A percentile compares a stretch with the other conserved stretches of the same genome.
Conservation (phyloP, 2,113 vertebrate genomes). For the Hydrochoerus hydrochaeris region DNA sequence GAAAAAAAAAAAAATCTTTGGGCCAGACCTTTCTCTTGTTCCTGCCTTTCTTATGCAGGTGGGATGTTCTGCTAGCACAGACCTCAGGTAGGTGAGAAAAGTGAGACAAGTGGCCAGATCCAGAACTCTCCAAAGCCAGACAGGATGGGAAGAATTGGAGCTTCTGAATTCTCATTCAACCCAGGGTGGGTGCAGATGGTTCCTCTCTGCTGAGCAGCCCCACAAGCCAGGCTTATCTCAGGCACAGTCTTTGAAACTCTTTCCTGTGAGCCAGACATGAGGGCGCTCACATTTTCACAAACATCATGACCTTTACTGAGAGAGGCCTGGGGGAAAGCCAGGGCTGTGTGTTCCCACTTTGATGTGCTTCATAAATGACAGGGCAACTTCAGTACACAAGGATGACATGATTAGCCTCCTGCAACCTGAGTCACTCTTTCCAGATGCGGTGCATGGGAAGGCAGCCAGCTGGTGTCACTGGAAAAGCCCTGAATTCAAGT, state of each 20-base stretch:
- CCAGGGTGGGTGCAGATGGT: accelerated
- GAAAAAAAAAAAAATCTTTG: background rate
- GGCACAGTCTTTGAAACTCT: constrained; percentile 2
- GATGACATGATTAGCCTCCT: background rate
- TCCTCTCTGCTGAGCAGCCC: background rate
- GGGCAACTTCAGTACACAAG: constrained; percentile 3
- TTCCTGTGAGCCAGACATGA: constrained; percentile 8
- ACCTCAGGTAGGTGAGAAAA: background rate
- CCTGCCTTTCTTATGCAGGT: background rate
- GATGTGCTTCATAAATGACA: constrained; percentile 32
- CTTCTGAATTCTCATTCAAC: background rate
- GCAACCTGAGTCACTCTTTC: constrained; percentile 68
- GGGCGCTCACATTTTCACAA: background rate
- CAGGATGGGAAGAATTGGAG: background rate
- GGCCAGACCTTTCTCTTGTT: background rate
- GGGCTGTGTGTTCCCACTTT: constrained; percentile 24
- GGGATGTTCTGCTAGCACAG: background rate
- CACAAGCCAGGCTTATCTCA: constrained; percentile 11
- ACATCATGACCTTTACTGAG: constrained; percentile 65
- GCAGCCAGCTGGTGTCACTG: background rate
- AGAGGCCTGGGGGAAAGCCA: constrained; percentile 58
- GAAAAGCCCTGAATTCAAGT: constrained; percentile 37
- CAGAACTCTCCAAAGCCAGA: background rate
- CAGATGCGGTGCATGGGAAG: constrained; percentile 6
- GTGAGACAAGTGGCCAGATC: background rate